These are phyloP conservation scores for Candoia aspera DNA, from an alignment of 2,113 vertebrate genomes.

Conservation along the genomic window DNA sequence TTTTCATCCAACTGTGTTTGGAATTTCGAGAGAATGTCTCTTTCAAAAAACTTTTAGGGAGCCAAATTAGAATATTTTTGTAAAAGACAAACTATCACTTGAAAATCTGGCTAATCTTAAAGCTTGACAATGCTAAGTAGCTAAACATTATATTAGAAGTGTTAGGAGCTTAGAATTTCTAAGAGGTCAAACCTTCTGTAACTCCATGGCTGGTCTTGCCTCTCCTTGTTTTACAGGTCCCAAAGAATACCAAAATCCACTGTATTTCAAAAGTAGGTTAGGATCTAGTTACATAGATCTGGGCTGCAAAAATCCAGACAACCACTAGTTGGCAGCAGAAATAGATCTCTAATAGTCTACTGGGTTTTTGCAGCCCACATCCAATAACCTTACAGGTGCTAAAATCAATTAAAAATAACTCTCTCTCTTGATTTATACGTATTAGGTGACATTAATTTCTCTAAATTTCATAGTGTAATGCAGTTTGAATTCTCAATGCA, in stretches of 20 bases:
- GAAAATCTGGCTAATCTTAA: neutral
- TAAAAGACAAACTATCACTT: neutral
- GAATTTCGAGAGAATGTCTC: neutral
- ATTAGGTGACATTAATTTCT: neutral
- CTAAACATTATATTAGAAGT: neutral
- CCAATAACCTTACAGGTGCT: neutral
- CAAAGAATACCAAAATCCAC: neutral
- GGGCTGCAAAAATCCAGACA: neutral
- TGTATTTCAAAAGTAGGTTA: neutral
- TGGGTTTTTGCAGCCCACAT: neutral
- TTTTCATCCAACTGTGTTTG: neutral
- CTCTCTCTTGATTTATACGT: neutral
- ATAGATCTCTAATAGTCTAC: neutral
- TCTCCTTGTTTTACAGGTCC: neutral
- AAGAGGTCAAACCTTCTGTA: neutral
- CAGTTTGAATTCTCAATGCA: neutral
- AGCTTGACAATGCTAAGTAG: neutral
- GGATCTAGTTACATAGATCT: neutral
- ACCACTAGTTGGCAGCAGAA: neutral
- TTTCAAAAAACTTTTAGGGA: neutral
- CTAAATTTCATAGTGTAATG: neutral
- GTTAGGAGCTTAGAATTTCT: neutral
- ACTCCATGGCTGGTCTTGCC: neutral
- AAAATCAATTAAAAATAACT: neutral
- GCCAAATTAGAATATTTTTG: neutral